Evolutionary conservation across 2,888 invertebrate genomes (phyloP).

Genomic region (Dendrolimus pini): DNA sequence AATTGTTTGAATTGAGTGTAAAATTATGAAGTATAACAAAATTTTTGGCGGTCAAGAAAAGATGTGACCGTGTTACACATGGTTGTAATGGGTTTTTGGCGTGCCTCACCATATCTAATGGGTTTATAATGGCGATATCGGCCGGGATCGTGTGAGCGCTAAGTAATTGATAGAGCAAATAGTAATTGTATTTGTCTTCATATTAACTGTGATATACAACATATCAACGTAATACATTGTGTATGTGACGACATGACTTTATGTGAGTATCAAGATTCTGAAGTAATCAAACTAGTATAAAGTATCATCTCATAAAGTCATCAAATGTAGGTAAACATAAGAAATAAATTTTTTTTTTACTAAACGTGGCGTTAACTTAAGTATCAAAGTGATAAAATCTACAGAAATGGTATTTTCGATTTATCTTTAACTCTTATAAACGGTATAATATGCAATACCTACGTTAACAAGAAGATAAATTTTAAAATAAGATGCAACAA

Average conservation of each 20-base stretch:
- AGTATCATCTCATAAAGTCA: too few relatives aligned
- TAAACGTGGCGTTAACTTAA: too few relatives aligned
- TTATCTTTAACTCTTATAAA: too few relatives aligned
- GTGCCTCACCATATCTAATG: slow-evolving; percentile 67
- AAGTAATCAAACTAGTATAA: too few relatives aligned
- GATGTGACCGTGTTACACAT: slow-evolving; percentile 70
- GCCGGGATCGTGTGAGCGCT: slow-evolving; percentile 52
- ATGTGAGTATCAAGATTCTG: too few relatives aligned
- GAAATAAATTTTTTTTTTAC: too few relatives aligned
- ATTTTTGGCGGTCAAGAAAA: slow-evolving; percentile 64
- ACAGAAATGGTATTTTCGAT: too few relatives aligned
- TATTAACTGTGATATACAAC: slow-evolving; percentile 39
- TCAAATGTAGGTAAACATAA: too few relatives aligned
- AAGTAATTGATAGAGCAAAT: slow-evolving; percentile 69
- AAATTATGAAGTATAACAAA: slow-evolving; percentile 49
- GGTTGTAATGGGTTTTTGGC: slow-evolving; percentile 64
- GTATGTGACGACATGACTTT: neutral
- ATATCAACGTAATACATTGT: neutral
- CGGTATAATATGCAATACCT: too few relatives aligned
- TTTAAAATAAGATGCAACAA: too few relatives aligned
- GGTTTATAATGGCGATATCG: slow-evolving; percentile 65
- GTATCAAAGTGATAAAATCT: too few relatives aligned
- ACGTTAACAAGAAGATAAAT: too few relatives aligned
- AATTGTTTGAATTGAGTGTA: slow-evolving; percentile 28
- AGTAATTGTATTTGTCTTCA: slow-evolving; percentile 49